phyloP scores from a whole-genome alignment of 2,888 invertebrate species.

The Hyposoter didymator region DNA sequence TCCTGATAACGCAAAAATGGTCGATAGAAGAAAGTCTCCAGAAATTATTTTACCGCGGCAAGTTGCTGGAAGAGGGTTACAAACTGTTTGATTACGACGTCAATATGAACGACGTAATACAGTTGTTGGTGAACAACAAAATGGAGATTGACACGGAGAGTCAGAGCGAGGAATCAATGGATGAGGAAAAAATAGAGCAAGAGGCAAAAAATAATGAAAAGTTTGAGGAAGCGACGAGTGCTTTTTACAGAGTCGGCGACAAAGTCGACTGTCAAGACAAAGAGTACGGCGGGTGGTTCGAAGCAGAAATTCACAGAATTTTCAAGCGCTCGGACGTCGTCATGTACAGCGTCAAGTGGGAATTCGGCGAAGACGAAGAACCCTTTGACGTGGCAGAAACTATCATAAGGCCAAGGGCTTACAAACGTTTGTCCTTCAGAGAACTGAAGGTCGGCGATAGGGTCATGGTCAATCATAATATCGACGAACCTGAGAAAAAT shows the following conservation, averaged over 20 bases:
- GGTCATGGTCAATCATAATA: conserved; percentile 91
- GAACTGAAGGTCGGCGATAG: conserved; percentile 87
- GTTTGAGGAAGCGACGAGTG: conserved; percentile 84
- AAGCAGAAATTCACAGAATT: conserved; percentile 87
- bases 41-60: conserved; percentile 89
- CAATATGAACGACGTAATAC: conserved; percentile 91
- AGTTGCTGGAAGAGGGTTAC: conserved; percentile 90
- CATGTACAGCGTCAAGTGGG: conserved; percentile 76
- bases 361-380: conserved; percentile 83
- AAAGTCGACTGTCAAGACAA: conserved; percentile 88
- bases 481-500: conserved; percentile 87
- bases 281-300: conserved; percentile 90
- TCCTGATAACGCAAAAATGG: conserved; percentile 84
- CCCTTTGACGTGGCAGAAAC: conserved; percentile 83
- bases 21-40: conserved; percentile 86
- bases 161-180: conserved; percentile 77
- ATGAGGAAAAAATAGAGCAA: conserved; percentile 58
- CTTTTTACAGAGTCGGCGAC: conserved; percentile 87
- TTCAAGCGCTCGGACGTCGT: conserved; percentile 80
- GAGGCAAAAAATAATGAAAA: conserved; percentile 75
- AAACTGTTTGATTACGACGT: conserved; percentile 91
- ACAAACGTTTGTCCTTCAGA: conserved; percentile 85
- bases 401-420: conserved; percentile 89
- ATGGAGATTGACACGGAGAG: conserved; percentile 41
- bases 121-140: conserved; percentile 86